A percentile compares a stretch with the other conserved stretches of the same genome.
Conservation (phyloP, 2,888 invertebrate genomes). For the Drosophila paracracens region DNA sequence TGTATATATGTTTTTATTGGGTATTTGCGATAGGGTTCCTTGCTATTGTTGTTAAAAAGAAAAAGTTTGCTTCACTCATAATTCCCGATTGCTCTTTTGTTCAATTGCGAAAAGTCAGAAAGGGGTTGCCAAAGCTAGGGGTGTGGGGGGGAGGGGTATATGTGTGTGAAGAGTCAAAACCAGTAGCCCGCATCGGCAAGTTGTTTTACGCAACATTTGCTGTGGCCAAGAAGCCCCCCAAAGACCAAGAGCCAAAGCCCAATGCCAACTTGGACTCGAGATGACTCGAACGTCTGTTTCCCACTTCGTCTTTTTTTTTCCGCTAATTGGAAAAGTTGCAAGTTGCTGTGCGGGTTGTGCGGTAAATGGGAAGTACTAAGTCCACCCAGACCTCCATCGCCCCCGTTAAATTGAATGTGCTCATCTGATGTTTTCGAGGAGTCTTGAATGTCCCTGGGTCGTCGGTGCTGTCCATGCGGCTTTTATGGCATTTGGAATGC, state of each 20-base stretch:
- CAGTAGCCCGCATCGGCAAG: slow-evolving; percentile 65
- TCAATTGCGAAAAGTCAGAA: slow-evolving; percentile 60
- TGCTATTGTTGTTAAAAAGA: slow-evolving; percentile 66
- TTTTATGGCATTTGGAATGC: slow-evolving; percentile 72
- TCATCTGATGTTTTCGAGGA: slow-evolving; percentile 34
- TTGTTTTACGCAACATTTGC: slow-evolving; percentile 78
- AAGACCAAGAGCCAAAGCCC: slow-evolving; percentile 44
- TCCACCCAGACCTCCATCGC: not conserved
- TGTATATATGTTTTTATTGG: slow-evolving; percentile 34
- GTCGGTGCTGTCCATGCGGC: slow-evolving; percentile 53
- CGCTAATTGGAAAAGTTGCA: slow-evolving; percentile 83
- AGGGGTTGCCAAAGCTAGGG: not conserved
- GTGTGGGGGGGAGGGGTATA: not conserved
- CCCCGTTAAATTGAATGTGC: slow-evolving; percentile 12
- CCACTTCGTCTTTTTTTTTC: slow-evolving; percentile 62
- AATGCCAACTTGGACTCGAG: slow-evolving; percentile 55
- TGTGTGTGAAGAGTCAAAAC: slow-evolving; percentile 10
- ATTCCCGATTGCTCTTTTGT: slow-evolving; percentile 79
- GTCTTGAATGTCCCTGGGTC: slow-evolving; percentile 29
- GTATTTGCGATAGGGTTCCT: slow-evolving; percentile 32
- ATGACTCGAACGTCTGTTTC: slow-evolving; percentile 37
- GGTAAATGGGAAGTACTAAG: slow-evolving; percentile 20
- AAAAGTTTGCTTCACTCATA: slow-evolving; percentile 74
- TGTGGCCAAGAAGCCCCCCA: slow-evolving; percentile 53
- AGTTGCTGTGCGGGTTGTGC: slow-evolving; percentile 61